Evolutionary conservation across 2,113 vertebrate genomes (phyloP).

Genomic region (Platysternon megacephalum): DNA sequence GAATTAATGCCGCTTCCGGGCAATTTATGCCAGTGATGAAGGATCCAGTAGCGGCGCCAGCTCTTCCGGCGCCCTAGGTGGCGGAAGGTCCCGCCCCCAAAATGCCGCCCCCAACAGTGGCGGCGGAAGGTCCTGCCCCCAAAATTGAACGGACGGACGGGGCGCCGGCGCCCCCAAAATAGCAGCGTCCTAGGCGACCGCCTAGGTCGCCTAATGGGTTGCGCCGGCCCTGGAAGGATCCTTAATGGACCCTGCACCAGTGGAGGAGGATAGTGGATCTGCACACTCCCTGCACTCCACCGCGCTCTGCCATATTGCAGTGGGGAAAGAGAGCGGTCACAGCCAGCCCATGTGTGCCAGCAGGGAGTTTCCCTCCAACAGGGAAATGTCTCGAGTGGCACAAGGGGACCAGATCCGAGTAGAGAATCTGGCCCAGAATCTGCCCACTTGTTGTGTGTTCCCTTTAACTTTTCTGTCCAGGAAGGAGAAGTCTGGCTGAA

Average conservation of each 20-base stretch:
- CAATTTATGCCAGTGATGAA: neutral
- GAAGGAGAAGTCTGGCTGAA: neutral
- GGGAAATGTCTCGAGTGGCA: neutral
- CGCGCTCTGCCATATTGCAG: fast-evolving
- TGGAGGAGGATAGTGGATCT: neutral
- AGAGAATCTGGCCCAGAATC: neutral
- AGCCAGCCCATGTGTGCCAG: neutral
- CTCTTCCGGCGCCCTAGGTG: no score
- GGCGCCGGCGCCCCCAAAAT: no score
- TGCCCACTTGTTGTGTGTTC: no score
- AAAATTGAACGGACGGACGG: no score
- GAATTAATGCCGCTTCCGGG: neutral
- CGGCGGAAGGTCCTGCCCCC: no score
- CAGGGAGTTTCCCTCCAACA: neutral
- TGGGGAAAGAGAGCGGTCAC: neutral
- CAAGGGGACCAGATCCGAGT: neutral
- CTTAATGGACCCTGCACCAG: neutral
- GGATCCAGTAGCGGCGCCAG: no score
- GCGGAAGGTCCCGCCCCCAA: no score
- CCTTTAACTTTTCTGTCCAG: neutral
- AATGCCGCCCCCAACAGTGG: no score
- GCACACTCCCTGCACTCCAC: neutral
- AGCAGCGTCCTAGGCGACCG: no score
- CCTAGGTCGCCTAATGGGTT: no score
- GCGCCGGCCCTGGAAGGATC: no score